Evolutionary conservation across 2,797 vertebrate genomes (phyloP), one percentile per base, ranked within the genome.

Genomic region (Odontamblyopus rebecca): DNA sequence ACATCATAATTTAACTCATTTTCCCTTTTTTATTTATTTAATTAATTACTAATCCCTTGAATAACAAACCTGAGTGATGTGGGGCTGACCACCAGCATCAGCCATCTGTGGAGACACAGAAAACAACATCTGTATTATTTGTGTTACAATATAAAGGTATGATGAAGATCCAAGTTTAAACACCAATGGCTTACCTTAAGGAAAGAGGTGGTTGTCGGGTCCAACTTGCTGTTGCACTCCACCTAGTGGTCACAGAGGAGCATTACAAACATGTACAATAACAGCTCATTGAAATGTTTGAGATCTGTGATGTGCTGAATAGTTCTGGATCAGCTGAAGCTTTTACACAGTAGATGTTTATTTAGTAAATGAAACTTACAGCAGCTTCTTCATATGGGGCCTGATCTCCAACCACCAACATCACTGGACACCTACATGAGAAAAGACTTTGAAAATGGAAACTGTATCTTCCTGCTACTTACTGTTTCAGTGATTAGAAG

Each of bases 211-310:
- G 95, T 95, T 16, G 95, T 97, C 32, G 96, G 96, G 82, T 97
- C 96, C 90, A 97, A 79, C 83, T 96, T 97, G 85, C 96, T 96
- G 91, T 97, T 97, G 80, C 96, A 97, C 81, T 97, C 96, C 94
- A 98, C 96, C 96, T 98, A 67, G 60, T 85, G 87, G 64, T 75
- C 61, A 86, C 19, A 84, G 44, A 68, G 44, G 72, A 61, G 27
- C 4, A 35, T 23, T 12, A 60, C 16, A n/a, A 7, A 12, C 5
- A 54, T 13, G 29, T 32, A 51, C 19, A 61, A 51, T 51, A 6
- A 51, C 15, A 50, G 48, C 13, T 51, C 13, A 18, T 16, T 16
- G 2, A 50, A 50, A 50, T 15, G 48, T 51, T 51, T 51, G n/a
- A 9, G 2, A 26, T 56, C 53, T 9, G 6, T 1, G n/a, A n/a